Evolutionary conservation across 2,888 invertebrate genomes (phyloP).

Genomic region (Phoenoteleia sp.): DNA sequence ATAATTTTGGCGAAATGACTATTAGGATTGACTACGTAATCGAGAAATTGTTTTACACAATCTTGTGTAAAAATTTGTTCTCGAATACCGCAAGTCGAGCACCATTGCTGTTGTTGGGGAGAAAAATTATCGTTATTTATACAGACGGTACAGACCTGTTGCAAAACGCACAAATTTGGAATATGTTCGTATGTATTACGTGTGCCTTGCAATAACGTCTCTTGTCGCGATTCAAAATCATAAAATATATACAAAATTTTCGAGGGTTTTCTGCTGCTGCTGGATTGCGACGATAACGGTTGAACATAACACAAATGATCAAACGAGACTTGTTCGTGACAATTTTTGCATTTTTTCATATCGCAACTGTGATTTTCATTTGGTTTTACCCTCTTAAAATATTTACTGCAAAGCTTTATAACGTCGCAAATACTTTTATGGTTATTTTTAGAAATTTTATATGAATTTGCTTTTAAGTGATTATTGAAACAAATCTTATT

Average conservation of each 20-base stretch:
- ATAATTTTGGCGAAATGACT: slow-evolving; percentile 15
- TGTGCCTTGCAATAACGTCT: not conserved
- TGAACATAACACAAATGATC: slow-evolving; percentile 29
- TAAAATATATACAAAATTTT: slow-evolving; percentile 30
- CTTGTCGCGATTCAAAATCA: not conserved
- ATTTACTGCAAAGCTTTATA: not conserved
- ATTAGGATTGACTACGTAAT: slow-evolving; percentile 3
- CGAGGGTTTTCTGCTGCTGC: no score
- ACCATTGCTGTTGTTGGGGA: no score
- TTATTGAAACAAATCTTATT: not conserved
- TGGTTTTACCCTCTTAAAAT: not conserved
- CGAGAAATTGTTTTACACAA: slow-evolving; percentile 28
- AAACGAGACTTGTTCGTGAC: not conserved
- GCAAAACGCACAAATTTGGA: slow-evolving; percentile 17
- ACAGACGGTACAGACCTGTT: slow-evolving; percentile 2
- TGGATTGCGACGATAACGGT: no score
- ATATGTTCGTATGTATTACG: not conserved
- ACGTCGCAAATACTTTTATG: not conserved
- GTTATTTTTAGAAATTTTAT: not conserved
- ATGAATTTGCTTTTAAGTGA: not conserved
- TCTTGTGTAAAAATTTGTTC: slow-evolving; percentile 41
- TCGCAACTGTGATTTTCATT: not conserved
- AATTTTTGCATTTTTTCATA: not conserved
- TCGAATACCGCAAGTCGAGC: not conserved
- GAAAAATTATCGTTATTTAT: not conserved